A percentile compares a stretch with the other conserved stretches of the same genome.
Conservation (phyloP, 2,888 invertebrate genomes). For the Cheilosia impressa region DNA sequence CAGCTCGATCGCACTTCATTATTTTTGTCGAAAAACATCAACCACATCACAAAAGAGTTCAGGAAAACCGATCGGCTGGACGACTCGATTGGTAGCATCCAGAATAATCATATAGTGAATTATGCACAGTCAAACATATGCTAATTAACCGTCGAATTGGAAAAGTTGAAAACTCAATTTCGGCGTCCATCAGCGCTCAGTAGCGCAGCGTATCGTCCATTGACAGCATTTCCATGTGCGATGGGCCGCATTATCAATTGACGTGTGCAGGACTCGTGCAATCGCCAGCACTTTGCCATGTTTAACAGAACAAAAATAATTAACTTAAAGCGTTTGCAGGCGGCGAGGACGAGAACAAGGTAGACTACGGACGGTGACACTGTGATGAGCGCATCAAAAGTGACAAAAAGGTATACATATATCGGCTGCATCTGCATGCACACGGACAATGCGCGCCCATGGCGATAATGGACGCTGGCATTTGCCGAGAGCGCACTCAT, state of each 20-base stretch:
- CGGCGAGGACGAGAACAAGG: neutral
- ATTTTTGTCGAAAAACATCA: constrained; percentile 41
- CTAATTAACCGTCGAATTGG: constrained; percentile 67
- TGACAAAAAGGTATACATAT: constrained; percentile 43
- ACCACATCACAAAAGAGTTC: constrained; percentile 53
- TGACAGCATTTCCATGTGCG: constrained; percentile 45
- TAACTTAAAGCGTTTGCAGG: constrained; percentile 71
- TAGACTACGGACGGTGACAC: constrained; percentile 25
- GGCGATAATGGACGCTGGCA: constrained; percentile 53
- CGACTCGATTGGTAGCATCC: neutral
- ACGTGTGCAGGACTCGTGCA: constrained; percentile 59
- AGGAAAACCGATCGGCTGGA: neutral
- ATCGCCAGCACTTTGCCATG: constrained; percentile 62
- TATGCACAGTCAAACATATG: constrained; percentile 59
- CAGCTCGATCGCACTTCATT: constrained; percentile 49
- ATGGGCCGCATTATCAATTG: constrained; percentile 68
- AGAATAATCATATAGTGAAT: constrained; percentile 47
- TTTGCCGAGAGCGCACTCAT: constrained; percentile 57
- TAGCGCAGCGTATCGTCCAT: constrained; percentile 17
- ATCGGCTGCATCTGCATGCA: constrained; percentile 10
- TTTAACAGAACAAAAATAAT: constrained; percentile 75
- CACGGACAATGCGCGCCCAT: constrained; percentile 35
- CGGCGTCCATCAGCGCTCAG: constrained; percentile 30
- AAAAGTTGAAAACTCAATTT: constrained; percentile 67
- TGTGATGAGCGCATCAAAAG: constrained; percentile 53